Evolutionary conservation across 2,113 vertebrate species (phyloP), one percentile per base, ranked within the genome.

Genomic region (Cinclus mexicanus): DNA sequence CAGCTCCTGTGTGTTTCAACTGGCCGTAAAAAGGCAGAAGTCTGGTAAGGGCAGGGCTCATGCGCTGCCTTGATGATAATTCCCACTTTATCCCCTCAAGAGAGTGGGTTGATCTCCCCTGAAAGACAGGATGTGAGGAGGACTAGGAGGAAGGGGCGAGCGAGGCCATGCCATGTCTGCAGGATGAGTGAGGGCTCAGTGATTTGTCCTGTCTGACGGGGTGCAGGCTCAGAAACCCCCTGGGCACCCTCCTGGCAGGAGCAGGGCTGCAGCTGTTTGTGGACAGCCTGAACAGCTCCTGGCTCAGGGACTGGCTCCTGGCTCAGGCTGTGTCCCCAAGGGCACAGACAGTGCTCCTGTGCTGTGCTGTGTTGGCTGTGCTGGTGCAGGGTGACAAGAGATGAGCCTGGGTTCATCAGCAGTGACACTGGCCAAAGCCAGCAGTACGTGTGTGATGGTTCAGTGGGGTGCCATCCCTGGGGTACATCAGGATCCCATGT

Each of bases 311-410:
- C 46, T 18, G 44, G 41, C 25, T 56, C 33, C 1, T 3, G 47
- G 42, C 50, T 52, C 25, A 50, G 49, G 49, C 22, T 31, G 52
- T 44, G 50, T 31, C 50, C 33, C 70, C 18, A 8, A 4, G 60
- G 68, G 59, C 44, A 50, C 63, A 25, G 47, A 11, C 24, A 8
- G 55, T 13, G 63, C n/a, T 59, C 42, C n/a, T 12, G 0, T 7
- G 7, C 4, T 1, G 1, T 9, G 7, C 4, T 1, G 1, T 1
- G 8, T 1, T 68, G 50, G 2, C 9, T 2, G 2, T n/a, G 22
- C 49, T 42, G 12, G 23, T 10, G 26, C 3, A 39, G 33, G 55
- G 37, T 22, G 47, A 5, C 10, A 8, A n/a, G 41, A 2, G 59
- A 56, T 29, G 46, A 61, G 41, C 14, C 11, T 18, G 59, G 11